Evolutionary conservation across 2,888 invertebrate species (phyloP), one percentile per base, ranked within the genome.

Genomic region (Chrysodeixis includens): DNA sequence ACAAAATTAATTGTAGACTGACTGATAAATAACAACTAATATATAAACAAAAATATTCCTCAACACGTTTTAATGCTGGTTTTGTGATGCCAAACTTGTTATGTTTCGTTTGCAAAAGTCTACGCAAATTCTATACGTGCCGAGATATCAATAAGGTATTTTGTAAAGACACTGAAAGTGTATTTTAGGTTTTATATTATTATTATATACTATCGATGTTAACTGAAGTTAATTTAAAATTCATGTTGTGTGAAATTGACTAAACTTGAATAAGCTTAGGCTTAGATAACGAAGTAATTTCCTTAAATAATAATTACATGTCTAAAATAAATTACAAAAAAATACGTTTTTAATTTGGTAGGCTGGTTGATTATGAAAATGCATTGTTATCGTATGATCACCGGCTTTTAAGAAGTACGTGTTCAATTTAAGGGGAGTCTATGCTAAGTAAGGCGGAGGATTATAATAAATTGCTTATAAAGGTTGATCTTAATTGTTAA

Each of bases 201-300:
- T 26, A 26, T 26, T n/a, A n/a, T n/a, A n/a, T n/a, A n/a, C n/a
- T n/a, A n/a, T n/a, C n/a, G n/a, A n/a, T n/a, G n/a, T n/a, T n/a
- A n/a, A n/a, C 26, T 4, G 54, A 16, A 10, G n/a, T 56, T 59
- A 52, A 8, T 54, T 52, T 10, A 46, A 14, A 18, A 44, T 69
- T 64, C 22, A 74, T 67, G 61, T 22, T 51, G 61, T 74, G 64
- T 72, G 70, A 69, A 72, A 72, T 74, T 74, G 46, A 16, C 10
- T 49, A n/a, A 55, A 63, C 56, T 56, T 49, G 18, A 46, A 46
- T 7, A 49, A 49, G 46, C 20, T 20, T 49, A 0, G 5, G 9
- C 18, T 49, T 16, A 49, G 20, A 18, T 18, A 46, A 16, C 18
- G 18, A 20, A 1, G 20, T 49, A 20, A 49, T 49, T 49, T 20